Base-by-base conservation (phyloP, 2,888 invertebrate genomes). In the Phaonia tiefii region DNA sequence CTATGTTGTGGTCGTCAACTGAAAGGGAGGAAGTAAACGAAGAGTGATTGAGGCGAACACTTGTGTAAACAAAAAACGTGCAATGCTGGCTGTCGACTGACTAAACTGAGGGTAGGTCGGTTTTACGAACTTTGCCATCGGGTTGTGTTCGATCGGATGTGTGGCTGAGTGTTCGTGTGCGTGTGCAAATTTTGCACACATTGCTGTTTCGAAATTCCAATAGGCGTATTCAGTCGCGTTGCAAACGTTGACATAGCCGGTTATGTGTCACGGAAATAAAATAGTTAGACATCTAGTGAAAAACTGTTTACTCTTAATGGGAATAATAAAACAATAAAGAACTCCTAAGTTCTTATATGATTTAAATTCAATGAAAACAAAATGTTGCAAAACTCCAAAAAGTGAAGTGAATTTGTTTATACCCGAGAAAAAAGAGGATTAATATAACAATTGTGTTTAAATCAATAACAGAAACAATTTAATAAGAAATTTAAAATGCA, bases 71-170 rank as follows among this genome's bases (percentile, higher is more conserved):
- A 71, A 49, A 46, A 80, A 81, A 78, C 58, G 67, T 66, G 78
- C 74, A 60, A 60, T 5, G 46, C 44, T 46, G 56, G 44, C 67
- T n/a, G 15, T 3, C 56, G 56, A 56, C 56, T 26, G 26, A 2
- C 26, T 56, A 42, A 71, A 72, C 58, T 80, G 80, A 78, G 80
- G 80, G 80, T 81, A 81, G 80, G 80, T 81, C 80, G 80, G 80
- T 81, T 78, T 76, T 70, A 70, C 70, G 73, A 76, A 73, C 17
- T 44, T n/a, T 13, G 17, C 4, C 51, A 20, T 17, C 58, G 39
- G 72, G 71, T 60, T 56, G 74, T 54, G 51, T 31, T 31, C 8
- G 31, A 31, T 5, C 3, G 39, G 31, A 3, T 22, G 20, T 10
- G 10, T 72, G 54, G 67, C 7, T 44, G 46, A 25, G 51, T 58